Evolutionary conservation across 2,888 invertebrate species (phyloP), one percentile per base, ranked within the genome.

Genomic region (Spicauda simplicius): DNA sequence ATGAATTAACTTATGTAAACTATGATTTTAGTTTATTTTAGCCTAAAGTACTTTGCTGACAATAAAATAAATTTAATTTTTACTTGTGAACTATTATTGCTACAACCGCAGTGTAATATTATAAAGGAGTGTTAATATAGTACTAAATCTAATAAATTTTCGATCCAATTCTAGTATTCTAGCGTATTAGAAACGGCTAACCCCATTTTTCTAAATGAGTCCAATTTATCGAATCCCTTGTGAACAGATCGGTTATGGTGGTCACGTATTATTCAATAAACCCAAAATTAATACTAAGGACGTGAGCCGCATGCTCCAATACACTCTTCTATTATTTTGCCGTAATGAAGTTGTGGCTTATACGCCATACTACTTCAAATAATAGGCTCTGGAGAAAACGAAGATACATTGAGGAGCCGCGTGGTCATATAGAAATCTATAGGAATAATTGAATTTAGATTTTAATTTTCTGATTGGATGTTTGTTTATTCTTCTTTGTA

Each of bases 241-340:
- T 83, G 80, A 81, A 79, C 75, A 75, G 78, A 85, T 88, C 83
- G 80, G 74, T 74, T 80, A 87, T 87, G 85, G 82, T 73, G 83
- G 83, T 87, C 90, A 90, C 89, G 90, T 90, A 85, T 86, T 86
- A 90, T 90, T 90, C 88, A 89, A 90, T 90, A 89, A 88, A 87
- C 89, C 86, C 87, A 86, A 88, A 89, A 89, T 89, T 90, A 90
- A 90, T 90, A 89, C 84, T 78, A 79, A 67, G 78, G 70, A 89
- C 90, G 90, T 90, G 90, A 83, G 80, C 66, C 70, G 87, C 77
- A 72, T 86, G 73, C 72, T 72, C 68, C 73, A 85, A 81, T 77
- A 75, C 76, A 82, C 79, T 85, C 86, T 82, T 81, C 76, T 76
- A 78, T 81, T 83, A 83, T 82, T 82, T 82, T 79, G 72, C 74